Conservation (phyloP, 2,113 vertebrate genomes). For the Pao palembangensis region DNA sequence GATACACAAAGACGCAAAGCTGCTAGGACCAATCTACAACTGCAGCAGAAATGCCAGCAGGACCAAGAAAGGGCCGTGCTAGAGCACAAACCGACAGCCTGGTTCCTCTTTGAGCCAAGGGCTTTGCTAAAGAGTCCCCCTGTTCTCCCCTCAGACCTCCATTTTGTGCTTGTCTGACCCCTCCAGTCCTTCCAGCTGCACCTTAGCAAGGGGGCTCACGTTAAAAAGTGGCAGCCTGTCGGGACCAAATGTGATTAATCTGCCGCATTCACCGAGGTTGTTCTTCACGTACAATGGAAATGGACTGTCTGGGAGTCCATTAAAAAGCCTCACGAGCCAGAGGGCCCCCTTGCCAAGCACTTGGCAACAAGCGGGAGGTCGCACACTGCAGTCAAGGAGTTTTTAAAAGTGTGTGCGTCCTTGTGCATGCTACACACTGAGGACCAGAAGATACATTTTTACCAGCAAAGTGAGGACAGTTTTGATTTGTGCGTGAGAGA, state of each 20-base stretch:
- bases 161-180: slow-evolving; percentile 83
- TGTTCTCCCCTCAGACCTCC: slow-evolving; percentile 74
- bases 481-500: too few species aligned
- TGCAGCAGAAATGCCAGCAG: slow-evolving; percentile 73
- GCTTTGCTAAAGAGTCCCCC: slow-evolving; percentile 73
- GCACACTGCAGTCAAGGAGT: slow-evolving; percentile 56
- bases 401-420: slow-evolving; percentile 36
- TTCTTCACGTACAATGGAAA: slow-evolving; percentile 81
- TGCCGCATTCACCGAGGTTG: slow-evolving; percentile 81
- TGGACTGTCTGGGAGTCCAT: slow-evolving; percentile 84
- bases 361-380: slow-evolving; percentile 63
- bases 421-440: neutral
- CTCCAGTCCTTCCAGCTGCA: slow-evolving; percentile 69
- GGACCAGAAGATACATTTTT: too few species aligned
- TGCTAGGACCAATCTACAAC: slow-evolving; percentile 40
- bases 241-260: slow-evolving; percentile 88
- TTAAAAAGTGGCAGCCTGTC: slow-evolving; percentile 79
- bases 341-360: slow-evolving; percentile 73
- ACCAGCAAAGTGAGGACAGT: too few species aligned
- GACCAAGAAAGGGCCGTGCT: slow-evolving; percentile 56
- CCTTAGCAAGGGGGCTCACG: slow-evolving; percentile 69
- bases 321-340: slow-evolving; percentile 74
- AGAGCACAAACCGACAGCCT: slow-evolving; percentile 74
- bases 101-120: slow-evolving; percentile 74
- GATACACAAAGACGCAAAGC: slow-evolving; percentile 37